Base-by-base conservation (phyloP, 2,113 vertebrate species). In the Lathamus discolor region DNA sequence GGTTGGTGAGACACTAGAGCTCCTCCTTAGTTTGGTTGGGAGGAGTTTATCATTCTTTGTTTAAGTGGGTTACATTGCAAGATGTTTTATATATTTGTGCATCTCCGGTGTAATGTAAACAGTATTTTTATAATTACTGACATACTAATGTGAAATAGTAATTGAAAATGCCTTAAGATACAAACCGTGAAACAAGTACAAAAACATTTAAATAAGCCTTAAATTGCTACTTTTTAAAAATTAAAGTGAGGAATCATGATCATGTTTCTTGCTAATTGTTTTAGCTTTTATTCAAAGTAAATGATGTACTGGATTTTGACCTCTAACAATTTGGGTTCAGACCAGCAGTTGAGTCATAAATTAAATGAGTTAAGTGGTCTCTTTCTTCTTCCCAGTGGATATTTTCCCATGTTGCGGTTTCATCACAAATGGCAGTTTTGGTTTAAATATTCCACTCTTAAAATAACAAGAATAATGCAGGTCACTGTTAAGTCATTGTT, bases 181-280 rank as follows among this genome's bases (percentile, higher is more conserved):
- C 62, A 92, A 93, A 89, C 77, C 74, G 43, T 89, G 84, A 92
- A 92, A 95, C 77, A 89, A 89, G 57, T 87, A 82, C 81, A 84
- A 92, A 88, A 84, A 72, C 52, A 75, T 93, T 76, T 61, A 88
- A 96, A 91, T 96, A 78, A 92, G 83, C 81, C 62, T 89, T 92
- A 93, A 95, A 94, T 95, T 89, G 89, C 81, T 84, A 79, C 89
- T 84, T 93, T 82, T 85, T 23, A 62, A 75, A 89, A 92, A 86
- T 41, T 62, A 27, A 72, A 75, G 68, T 84, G 86, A 88, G 35
- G 90, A 92, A 79, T 84, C 66, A n/a, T 78, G 91, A 89, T 97
- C 86, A 31, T 87, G 67, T 95, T 96, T 94, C 83, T 62, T 87
- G 83, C 89, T 95, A 95, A 97, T 95, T 95, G 66, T 93, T 95